Conservation (phyloP, 2,797 vertebrate genomes). For the Acestrorhynchus altus region DNA sequence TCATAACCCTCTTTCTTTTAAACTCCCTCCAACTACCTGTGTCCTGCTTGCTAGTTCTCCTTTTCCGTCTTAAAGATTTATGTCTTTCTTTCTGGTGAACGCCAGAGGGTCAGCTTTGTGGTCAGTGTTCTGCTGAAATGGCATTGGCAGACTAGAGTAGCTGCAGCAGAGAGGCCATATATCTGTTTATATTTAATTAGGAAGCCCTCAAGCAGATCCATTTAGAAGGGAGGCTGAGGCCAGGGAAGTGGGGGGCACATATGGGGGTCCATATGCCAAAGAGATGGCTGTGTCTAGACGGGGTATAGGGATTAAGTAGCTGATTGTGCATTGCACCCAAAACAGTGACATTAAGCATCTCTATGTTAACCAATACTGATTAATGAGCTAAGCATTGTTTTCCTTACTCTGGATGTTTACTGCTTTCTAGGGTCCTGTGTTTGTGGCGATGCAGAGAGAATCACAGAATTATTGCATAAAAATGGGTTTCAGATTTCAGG, state of each 20-base stretch:
- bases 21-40: constrained; percentile 11
- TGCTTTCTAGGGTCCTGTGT: too few relatives aligned
- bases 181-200: constrained; percentile 62
- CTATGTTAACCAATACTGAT: constrained; percentile 16
- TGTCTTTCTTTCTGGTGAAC: neutral
- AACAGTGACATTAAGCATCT: constrained; percentile 32
- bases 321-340: neutral
- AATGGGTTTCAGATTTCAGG: too few relatives aligned
- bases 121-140: constrained; percentile 35
- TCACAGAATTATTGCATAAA: too few relatives aligned
- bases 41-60: constrained; percentile 25
- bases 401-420: neutral
- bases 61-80: constrained; percentile 6
- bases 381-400: constrained; percentile 17
- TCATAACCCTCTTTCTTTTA: neutral
- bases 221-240: constrained; percentile 5
- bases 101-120: neutral
- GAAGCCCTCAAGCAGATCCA: constrained; percentile 36
- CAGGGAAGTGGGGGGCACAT: constrained; percentile 3
- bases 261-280: constrained; percentile 47
- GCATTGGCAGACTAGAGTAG: constrained; percentile 33
- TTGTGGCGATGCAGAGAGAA: too few relatives aligned
- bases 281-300: constrained; percentile 44
- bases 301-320: constrained; percentile 47
- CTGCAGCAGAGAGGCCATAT: constrained; percentile 37